phyloP scores from a whole-genome alignment of 2,888 invertebrate genomes.

The Eupithecia inturbata region DNA sequence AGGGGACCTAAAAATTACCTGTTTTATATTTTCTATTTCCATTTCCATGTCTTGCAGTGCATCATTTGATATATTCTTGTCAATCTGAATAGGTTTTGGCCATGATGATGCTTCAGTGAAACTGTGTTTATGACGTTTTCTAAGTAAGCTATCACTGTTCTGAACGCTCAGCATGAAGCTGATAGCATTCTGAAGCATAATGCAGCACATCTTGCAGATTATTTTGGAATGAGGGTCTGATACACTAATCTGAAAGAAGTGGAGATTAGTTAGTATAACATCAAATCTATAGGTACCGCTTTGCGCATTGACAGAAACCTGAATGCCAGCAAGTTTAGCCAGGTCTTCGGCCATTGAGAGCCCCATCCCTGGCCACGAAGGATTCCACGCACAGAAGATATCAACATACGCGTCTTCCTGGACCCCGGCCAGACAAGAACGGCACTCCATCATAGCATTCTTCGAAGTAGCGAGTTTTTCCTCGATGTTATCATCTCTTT shows the following conservation, averaged over 20 bases:
- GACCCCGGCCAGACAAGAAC: conserved; percentile 63
- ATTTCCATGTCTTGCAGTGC: conserved; percentile 52
- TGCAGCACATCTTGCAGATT: conserved; percentile 65
- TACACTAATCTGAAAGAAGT: conserved; percentile 56
- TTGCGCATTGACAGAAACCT: conserved; percentile 53
- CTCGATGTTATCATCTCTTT: background rate
- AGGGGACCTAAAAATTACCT: conserved; percentile 40
- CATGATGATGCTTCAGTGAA: conserved; percentile 45
- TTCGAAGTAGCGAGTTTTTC: background rate
- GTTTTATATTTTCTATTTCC: conserved; percentile 64
- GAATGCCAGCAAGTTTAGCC: conserved; percentile 61
- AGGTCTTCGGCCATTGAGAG: conserved; percentile 68
- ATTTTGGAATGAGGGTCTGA: conserved; percentile 65
- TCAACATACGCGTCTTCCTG: conserved; percentile 49
- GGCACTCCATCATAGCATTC: conserved; percentile 56
- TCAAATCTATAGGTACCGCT: background rate
- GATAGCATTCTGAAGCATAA: conserved; percentile 59
- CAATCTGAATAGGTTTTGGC: conserved; percentile 74
- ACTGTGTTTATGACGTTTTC: conserved; percentile 18
- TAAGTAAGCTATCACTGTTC: conserved; percentile 56
- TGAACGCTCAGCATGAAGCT: conserved; percentile 58
- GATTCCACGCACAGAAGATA: conserved; percentile 64
- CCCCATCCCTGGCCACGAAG: conserved; percentile 64
- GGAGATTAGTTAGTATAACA: background rate
- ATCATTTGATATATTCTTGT: conserved; percentile 56